Evolutionary conservation across 2,888 invertebrate genomes (phyloP), one percentile per base, ranked within the genome.

Genomic region (Archips xylosteana): DNA sequence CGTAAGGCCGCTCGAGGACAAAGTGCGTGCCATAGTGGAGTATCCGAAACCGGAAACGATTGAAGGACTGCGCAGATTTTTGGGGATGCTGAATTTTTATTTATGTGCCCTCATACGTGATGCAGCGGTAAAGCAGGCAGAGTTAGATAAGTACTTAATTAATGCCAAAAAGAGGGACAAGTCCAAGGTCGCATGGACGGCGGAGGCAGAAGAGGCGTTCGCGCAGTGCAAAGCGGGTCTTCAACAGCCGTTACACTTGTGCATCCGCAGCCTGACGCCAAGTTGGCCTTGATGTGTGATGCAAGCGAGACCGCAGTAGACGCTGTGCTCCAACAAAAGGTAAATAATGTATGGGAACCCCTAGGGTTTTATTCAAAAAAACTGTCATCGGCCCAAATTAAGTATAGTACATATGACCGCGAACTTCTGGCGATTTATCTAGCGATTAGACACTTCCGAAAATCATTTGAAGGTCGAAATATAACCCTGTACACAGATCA

Each of bases 241-340:
- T 10, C 49, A 75, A 34, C 67, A 78, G 82, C 83, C 5, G 78
- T 80, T 2, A 73, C 81, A 3, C 74, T 86, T 8, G 77, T 80
- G 3, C 79, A 85, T 57, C 86, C 71, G 59, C 70, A 49, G 5
- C 5, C 71, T 0, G 74, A 79, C 49, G 80, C 82, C 0, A 39
- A 71, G 10, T 36, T 87, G n/a, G 71, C 80, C 6, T 12, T 88
- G 0, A 77, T 80, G 45, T 76, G 78, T 0, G 86, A 89, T 75
- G 89, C 89, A 1, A 89, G 86, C 0, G 79, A 85, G 54, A 76
- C 49, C 0, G 79, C 85, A 3, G 77, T 85, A 6, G 89, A 87
- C 2, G 85, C 84, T 0, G 83, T 80, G 0, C 63, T 91, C n/a
- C 84, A 89, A 71, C 87, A 89, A 77, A 13, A 67, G 2, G 68